Evolutionary conservation across 2,888 invertebrate species (phyloP).

Genomic region (Lymantria dispar): DNA sequence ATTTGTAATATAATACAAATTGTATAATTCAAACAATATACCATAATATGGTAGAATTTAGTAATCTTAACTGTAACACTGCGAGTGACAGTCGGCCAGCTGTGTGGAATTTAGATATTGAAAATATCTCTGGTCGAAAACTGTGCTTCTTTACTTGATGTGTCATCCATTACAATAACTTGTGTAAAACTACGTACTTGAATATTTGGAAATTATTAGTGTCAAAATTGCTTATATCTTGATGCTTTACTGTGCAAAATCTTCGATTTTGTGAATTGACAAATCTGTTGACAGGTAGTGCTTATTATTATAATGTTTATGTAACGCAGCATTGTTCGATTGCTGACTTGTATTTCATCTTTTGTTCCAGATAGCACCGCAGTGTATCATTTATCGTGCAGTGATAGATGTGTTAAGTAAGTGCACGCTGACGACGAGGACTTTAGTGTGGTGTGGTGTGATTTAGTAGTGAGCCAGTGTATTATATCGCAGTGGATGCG

Average conservation of each 20-base stretch:
- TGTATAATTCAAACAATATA: too few relatives aligned
- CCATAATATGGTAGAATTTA: constrained; percentile 34
- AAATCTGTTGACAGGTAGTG: constrained; percentile 57
- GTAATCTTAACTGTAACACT: constrained; percentile 57
- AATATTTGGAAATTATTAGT: constrained; percentile 31
- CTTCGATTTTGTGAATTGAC: constrained; percentile 16
- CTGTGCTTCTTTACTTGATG: constrained; percentile 71
- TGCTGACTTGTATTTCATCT: constrained; percentile 64
- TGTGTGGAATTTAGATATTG: constrained; percentile 62
- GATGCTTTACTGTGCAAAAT: constrained; percentile 15
- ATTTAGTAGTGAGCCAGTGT: constrained; percentile 47
- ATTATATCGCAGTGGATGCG: constrained; percentile 60
- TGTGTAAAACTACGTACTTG: constrained; percentile 51
- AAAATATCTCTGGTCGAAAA: constrained; percentile 63
- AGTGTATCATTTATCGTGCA: constrained; percentile 51
- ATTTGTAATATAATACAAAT: too few relatives aligned
- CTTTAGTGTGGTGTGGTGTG: constrained; percentile 43
- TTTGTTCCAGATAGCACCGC: constrained; percentile 72
- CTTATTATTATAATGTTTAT: constrained; percentile 75
- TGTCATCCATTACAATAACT: constrained; percentile 75
- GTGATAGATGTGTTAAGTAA: constrained; percentile 35
- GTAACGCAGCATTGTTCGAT: constrained; percentile 73
- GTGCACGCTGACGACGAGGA: constrained; percentile 39
- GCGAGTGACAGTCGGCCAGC: constrained; percentile 73
- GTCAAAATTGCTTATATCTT: constrained; percentile 24